Evolutionary conservation across 2,888 invertebrate genomes (phyloP), one percentile per base, ranked within the genome.

Genomic region (Sthenelais limicola): DNA sequence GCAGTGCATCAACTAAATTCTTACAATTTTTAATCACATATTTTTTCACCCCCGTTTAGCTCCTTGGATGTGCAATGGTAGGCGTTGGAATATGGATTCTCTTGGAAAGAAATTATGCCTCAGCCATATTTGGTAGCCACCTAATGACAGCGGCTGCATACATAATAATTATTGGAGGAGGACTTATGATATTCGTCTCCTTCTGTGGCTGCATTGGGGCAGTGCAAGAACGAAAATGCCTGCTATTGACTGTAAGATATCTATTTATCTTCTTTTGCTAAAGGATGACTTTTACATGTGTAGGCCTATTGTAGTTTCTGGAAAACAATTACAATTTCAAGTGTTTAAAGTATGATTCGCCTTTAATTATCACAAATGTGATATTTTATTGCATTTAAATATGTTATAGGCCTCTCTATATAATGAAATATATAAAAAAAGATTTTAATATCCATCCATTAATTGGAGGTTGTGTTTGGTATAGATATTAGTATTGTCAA

Each of bases 201-300:
- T 78, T 78, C 73, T 48, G 74, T 35, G 78, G 78, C 43, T 78
- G 78, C 32, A 72, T 73, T n/a, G 78, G 75, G 28, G 73, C 78
- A 0, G 72, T 78, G 24, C 69, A 75, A 33, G 73, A 76, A 56
- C 74, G 73, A 48, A 69, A 73, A n/a, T 35, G 66, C 3, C 26
- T 76, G 47, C 54, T 76, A 9, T 30, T 76, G 32, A 72, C 76
- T 18, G 77, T 76, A 32, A 69, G 76, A n/a, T n/a, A n/a, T n/a
- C n/a, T n/a, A n/a, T n/a, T n/a, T n/a, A n/a, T n/a, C n/a, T n/a
- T n/a, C n/a, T n/a, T n/a, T n/a, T n/a, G n/a, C n/a, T n/a, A n/a
- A n/a, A n/a, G n/a, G n/a, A n/a, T n/a, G n/a, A n/a, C n/a, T n/a
- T n/a, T n/a, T n/a, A n/a, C n/a, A n/a, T n/a, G n/a, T n/a, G n/a